phyloP scores from a whole-genome alignment of 2,888 invertebrate species.

The Drosophila limbata region DNA sequence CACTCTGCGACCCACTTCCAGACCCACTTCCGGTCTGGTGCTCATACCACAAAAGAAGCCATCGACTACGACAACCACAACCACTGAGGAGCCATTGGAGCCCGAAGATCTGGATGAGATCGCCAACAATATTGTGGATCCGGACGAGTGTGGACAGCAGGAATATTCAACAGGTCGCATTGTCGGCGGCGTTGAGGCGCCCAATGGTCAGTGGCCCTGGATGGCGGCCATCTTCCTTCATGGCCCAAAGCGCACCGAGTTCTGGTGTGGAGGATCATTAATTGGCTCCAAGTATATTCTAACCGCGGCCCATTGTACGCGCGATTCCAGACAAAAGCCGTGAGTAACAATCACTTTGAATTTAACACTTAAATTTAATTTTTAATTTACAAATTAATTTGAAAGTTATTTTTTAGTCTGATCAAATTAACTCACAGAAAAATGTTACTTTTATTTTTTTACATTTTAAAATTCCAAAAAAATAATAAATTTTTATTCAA shows the following conservation, averaged over 20 bases:
- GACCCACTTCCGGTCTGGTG: slow-evolving; percentile 75
- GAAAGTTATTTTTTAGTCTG: no score
- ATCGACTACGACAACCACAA: slow-evolving; percentile 86
- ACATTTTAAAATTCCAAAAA: no score
- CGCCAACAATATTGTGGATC: slow-evolving; percentile 82
- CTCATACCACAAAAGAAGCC: slow-evolving; percentile 84
- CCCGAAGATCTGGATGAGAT: slow-evolving; percentile 75
- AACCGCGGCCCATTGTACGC: slow-evolving; percentile 97
- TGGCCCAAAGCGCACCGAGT: slow-evolving; percentile 93
- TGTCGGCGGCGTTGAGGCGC: slow-evolving; percentile 94
- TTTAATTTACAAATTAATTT: no score
- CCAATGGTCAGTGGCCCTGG: slow-evolving; percentile 97
- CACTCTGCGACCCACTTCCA: slow-evolving; percentile 74
- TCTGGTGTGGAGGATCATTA: slow-evolving; percentile 97
- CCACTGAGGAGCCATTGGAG: slow-evolving; percentile 82
- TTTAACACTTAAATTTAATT: no score
- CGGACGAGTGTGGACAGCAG: slow-evolving; percentile 91
- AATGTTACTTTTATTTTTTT: no score
- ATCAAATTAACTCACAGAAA: no score
- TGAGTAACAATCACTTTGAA: slow-evolving; percentile 86
- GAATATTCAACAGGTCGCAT: slow-evolving; percentile 94
- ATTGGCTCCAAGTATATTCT: slow-evolving; percentile 91
- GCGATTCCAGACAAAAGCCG: slow-evolving; percentile 95
- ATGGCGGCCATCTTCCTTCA: slow-evolving; percentile 97
- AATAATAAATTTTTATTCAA: no score